Conservation (phyloP, 2,113 vertebrate species). For the Helogale parvula region DNA sequence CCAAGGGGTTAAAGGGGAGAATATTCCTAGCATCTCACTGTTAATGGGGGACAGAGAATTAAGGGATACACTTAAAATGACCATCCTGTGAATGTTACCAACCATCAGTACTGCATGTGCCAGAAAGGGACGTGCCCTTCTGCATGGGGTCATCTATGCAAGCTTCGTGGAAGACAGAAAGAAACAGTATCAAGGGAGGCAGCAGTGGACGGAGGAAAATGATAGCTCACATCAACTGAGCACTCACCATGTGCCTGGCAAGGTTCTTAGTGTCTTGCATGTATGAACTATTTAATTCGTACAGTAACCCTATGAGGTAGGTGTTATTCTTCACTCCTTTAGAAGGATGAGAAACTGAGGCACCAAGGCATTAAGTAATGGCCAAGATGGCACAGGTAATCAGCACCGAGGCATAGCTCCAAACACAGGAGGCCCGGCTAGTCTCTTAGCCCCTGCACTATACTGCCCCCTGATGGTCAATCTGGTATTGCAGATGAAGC, state of each 20-base stretch:
- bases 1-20: not conserved
- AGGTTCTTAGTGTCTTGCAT: not conserved
- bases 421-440: fast-evolving
- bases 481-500: not conserved
- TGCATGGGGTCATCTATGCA: not conserved
- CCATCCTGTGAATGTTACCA: not conserved
- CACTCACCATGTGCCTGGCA: too few relatives aligned
- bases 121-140: not conserved
- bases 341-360: not conserved
- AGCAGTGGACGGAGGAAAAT: fast-evolving
- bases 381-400: too few relatives aligned
- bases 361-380: not conserved
- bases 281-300: not conserved
- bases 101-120: too few relatives aligned
- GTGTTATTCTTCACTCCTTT: not conserved
- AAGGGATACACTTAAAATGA: not conserved
- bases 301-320: not conserved
- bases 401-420: fast-evolving
- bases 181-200: not conserved
- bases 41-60: not conserved
- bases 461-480: not conserved
- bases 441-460: not conserved
- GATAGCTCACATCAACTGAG: not conserved
- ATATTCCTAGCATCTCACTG: not conserved
- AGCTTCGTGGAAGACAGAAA: not conserved